Base-by-base conservation (phyloP, 2,888 invertebrate genomes). In the Hydrotaea cyrtoneurina region DNA sequence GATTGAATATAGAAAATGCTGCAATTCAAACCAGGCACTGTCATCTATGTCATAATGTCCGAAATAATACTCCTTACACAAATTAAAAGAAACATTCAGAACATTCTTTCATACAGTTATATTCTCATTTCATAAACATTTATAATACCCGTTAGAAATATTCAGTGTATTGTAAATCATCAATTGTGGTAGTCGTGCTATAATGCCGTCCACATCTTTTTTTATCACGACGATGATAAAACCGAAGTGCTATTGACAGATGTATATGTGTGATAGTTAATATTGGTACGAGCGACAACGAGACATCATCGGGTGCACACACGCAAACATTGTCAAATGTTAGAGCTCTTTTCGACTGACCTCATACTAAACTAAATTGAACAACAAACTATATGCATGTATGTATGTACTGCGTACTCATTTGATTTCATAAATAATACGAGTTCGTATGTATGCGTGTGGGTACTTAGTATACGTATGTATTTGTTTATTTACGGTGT, bases 191-290 rank as follows among this genome's bases (percentile, higher is more conserved):
- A 31, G 31, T 31, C 31, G 59, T 59, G 59, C 59, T 74, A 59
- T 59, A 59, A 74, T 74, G 59, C n/a, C 39, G 8, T 1, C 15
- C 74, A 46, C n/a, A 23, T 15, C 43, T 74, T 23, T 74, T n/a
- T 74, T 26, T 74, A 59, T 74, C 43, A 46, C n/a, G 21, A 4
- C 23, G 17, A 59, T 59, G 79, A 80, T 80, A 80, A 69, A 80
- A 64, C 23, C 53, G 55, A 53, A 36, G 62, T 64, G 43, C 73
- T 78, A 46, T 53, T 69, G 55, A 66, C 79, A 66, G 74, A 80
- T 74, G 55, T 74, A 8, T 66, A 13, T 69, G 57, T 57, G 55
- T 74, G 79, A 80, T 80, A 78, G 72, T 36, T 71, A 26, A 7
- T 4, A 39, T 10, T 3, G 10, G 4, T 21, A 53, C 31, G 31